phyloP scores from a whole-genome alignment of 2,113 vertebrate genomes.

The Phaethon lepturus region DNA sequence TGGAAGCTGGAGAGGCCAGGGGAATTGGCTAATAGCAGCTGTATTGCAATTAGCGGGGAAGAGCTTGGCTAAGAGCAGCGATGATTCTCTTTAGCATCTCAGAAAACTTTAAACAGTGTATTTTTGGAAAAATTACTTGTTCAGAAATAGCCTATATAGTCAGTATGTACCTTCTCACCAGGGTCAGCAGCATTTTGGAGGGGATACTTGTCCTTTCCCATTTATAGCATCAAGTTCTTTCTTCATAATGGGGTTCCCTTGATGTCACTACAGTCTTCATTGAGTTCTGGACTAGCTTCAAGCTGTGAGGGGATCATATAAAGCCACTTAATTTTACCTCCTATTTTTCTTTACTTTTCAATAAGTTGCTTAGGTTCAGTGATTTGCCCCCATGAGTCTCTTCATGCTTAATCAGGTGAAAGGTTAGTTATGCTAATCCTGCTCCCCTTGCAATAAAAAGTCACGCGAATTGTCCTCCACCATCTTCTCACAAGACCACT shows the following conservation, averaged over 20 bases:
- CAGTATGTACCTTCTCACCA: background rate
- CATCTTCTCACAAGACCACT: background rate
- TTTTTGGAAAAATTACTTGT: background rate
- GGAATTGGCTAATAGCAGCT: slow-evolving; percentile 16
- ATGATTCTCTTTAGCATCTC: background rate
- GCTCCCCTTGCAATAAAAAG: background rate
- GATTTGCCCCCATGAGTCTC: background rate
- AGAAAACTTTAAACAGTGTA: background rate
- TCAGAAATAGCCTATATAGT: background rate
- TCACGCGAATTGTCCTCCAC: background rate
- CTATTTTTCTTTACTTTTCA: background rate
- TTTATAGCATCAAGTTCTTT: background rate
- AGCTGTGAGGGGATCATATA: background rate
- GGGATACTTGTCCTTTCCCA: background rate
- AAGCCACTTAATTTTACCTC: background rate
- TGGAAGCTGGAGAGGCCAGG: background rate
- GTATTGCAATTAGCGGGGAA: background rate
- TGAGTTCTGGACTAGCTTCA: background rate
- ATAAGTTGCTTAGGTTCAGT: background rate
- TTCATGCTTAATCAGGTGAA: background rate
- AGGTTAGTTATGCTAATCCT: background rate
- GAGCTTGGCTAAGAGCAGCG: background rate
- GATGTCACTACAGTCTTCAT: background rate
- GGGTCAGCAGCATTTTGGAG: background rate
- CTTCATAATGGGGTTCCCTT: background rate